These are phyloP conservation scores for Apamea sordens DNA, from an alignment of 2,888 invertebrate genomes.

Conservation along the genomic window DNA sequence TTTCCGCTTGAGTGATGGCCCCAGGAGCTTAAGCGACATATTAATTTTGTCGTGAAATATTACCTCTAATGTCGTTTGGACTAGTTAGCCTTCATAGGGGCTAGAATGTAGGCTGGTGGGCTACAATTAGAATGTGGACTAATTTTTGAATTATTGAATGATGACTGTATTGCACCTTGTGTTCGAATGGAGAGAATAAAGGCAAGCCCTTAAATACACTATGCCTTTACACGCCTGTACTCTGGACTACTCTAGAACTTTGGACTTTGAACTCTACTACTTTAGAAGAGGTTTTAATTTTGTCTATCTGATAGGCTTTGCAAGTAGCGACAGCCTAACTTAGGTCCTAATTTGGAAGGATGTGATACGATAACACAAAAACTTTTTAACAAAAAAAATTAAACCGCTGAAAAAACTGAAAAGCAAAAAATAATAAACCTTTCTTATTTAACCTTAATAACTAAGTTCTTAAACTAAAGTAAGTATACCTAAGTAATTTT, in stretches of 20 bases:
- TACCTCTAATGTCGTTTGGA: conserved; percentile 29
- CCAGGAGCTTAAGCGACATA: conserved; percentile 64
- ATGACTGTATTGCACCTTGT: conserved; percentile 19
- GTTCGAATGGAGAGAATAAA: not conserved
- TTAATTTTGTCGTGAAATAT: conserved; percentile 65
- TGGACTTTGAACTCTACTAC: not conserved
- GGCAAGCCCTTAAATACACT: not conserved
- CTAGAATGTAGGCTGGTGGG: not conserved
- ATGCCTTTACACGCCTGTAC: too few relatives aligned
- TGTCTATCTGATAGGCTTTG: too few relatives aligned
- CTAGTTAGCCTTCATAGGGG: not conserved
- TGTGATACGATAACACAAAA: not conserved
- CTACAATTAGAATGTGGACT: not conserved
- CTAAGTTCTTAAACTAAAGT: too few relatives aligned
- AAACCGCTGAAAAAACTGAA: too few relatives aligned
- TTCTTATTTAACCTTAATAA: too few relatives aligned
- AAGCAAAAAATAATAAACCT: too few relatives aligned
- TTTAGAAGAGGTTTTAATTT: not conserved
- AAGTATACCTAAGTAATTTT: too few relatives aligned
- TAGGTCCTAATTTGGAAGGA: not conserved
- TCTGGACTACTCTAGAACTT: not conserved
- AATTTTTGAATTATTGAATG: conserved; percentile 33
- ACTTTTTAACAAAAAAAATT: too few relatives aligned
- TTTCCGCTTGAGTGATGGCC: conserved; percentile 67
- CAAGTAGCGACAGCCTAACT: not conserved